Evolutionary conservation across 2,797 vertebrate species (phyloP), one percentile per base, ranked within the genome.

Genomic region (Pempheris klunzingeri): DNA sequence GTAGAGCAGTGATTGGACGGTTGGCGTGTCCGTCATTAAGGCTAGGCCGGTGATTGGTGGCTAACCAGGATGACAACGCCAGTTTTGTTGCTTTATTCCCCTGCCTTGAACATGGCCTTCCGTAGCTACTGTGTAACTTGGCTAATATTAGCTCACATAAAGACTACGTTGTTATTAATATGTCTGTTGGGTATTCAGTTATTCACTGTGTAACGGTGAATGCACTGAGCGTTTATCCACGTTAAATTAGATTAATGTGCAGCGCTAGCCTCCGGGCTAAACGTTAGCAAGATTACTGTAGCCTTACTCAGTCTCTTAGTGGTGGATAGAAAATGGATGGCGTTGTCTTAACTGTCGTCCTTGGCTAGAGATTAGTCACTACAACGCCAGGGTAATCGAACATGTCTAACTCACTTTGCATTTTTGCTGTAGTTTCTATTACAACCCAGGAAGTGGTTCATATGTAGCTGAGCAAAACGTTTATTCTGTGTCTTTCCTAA

Each of bases 81-180:
- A 92, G 87, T 92, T 92, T 91, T 89, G 87, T 84, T 86, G 81
- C 87, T 87, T 90, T 77, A 86, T 88, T 87, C 77, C 88, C 81
- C 82, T 90, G 87, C 78, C 82, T 93, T 92, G 83, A 91, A 87
- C 88, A 83, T 93, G 93, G 94, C 93, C 94, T 95, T 90, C 88
- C 85, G 82, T 84, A 70, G 85, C 86, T 80, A 15, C 69, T 82
- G 72, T 82, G 68, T 73, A 84, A 82, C 71, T 78, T 81, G 47
- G 84, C 80, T 87, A 80, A 82, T 76, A 68, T 67, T 77, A 77
- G 54, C 73, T 61, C 22, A 50, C 47, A 58, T 13, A 47, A 47
- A 36, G 28, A 73, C 32, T 55, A 14, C 47, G 20, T 76, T 70
- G 36, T 77, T 57, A 44, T 54, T 41, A 7, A 34, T 67, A n/a